phyloP scores from a whole-genome alignment of 2,888 invertebrate species.

The Diogma glabrata region DNA sequence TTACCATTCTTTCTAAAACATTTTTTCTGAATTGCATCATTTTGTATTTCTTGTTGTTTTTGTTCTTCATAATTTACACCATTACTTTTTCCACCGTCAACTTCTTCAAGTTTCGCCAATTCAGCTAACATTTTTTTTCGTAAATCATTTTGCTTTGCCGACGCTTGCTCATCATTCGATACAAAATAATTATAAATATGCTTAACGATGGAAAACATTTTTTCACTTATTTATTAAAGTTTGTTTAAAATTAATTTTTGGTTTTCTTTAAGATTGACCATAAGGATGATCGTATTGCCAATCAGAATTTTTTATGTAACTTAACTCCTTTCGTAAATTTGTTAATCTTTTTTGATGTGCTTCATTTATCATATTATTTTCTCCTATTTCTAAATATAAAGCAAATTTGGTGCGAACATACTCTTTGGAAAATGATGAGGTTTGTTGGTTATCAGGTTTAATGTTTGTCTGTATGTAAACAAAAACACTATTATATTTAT shows the following conservation, averaged over 20 bases:
- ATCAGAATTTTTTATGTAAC: slow-evolving; percentile 64
- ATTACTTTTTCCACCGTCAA: slow-evolving; percentile 20
- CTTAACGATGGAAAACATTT: too few relatives aligned
- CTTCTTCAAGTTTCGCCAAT: slow-evolving; percentile 35
- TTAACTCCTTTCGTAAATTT: slow-evolving; percentile 59
- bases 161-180: too few relatives aligned
- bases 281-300: slow-evolving; percentile 66
- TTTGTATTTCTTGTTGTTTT: too few relatives aligned
- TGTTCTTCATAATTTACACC: not conserved
- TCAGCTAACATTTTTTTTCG: too few relatives aligned
- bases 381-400: slow-evolving; percentile 26
- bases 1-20: slow-evolving; percentile 25
- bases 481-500: too few relatives aligned
- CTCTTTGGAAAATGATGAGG: slow-evolving; percentile 19
- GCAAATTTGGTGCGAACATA: slow-evolving; percentile 26
- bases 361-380: slow-evolving; percentile 47
- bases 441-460: too few relatives aligned
- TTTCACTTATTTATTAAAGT: too few relatives aligned
- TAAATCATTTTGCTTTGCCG: too few relatives aligned
- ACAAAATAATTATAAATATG: too few relatives aligned
- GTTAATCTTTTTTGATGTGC: slow-evolving; percentile 60
- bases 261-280: slow-evolving; percentile 37
- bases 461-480: too few relatives aligned
- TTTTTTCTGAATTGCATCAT: slow-evolving; percentile 18
- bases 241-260: slow-evolving; percentile 30